Evolutionary conservation across 2,113 vertebrate species (phyloP), one percentile per base, ranked within the genome.

Genomic region (Mus spicilegus): DNA sequence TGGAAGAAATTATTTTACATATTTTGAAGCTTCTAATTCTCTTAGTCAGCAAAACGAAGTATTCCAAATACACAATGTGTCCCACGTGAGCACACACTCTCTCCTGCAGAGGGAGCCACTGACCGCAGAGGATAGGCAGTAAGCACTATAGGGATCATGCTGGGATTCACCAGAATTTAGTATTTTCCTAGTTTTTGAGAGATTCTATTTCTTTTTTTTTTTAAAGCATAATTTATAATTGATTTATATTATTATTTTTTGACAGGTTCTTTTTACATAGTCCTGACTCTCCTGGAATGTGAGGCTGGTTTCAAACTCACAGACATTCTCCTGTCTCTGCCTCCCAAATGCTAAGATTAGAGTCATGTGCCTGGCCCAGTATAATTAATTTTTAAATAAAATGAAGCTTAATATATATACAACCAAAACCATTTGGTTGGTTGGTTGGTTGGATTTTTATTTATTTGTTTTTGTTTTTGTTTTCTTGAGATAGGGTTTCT

Each of bases 171-270:
- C 65, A 86, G 75, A 42, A 49, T 91, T 30, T n/a, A 78, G 49
- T 63, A 80, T 89, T 95, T 76, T 81, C 95, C 73, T 76, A 87
- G 61, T 85, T 95, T 95, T 67, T 75, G 30, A 89, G 81, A 91
- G 92, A 24, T 58, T 76, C 36, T 76, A 54, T 95, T 36, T 88
- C 65, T 81, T 95, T 97, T 96, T 78, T 72, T 95, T 97, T 96
- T 78, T 72, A 96, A 96, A 85, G 9, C 92, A 61, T 89, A 90
- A 91, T 94, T 96, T 94, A 72, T 91, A 54, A 93, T 28, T 91
- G 82, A 95, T 90, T 81, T 56, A 14, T 80, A 33, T 56, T 36
- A 6, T 80, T 80, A 54, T 76, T 58, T 3, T 58, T 14, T 4
- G 17, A 56, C 51, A 81, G 51, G 51, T 8, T 56, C 17, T 81